Evolutionary conservation across 1,140 invertebrate genomes (phyloP).

Genomic region (Temnothorax curvispinosus): DNA sequence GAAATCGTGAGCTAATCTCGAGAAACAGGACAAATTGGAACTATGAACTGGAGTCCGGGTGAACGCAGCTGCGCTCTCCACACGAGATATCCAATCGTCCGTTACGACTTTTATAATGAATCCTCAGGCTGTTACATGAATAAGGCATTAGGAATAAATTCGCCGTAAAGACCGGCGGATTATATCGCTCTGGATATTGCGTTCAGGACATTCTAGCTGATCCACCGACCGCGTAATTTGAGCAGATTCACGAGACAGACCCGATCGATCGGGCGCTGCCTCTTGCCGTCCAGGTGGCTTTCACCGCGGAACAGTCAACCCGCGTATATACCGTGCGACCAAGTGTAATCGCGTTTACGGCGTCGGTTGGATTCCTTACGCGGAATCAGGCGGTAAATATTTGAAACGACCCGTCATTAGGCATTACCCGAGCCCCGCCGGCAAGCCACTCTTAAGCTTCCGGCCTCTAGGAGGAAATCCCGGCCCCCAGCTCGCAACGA

Average conservation of each 20-base stretch:
- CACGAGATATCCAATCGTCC: conserved; percentile 18
- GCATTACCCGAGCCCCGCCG: conserved; percentile 71
- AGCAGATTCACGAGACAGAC: conserved; percentile 68
- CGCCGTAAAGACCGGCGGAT: conserved; percentile 54
- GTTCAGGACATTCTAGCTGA: conserved; percentile 54
- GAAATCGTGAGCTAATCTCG: not conserved
- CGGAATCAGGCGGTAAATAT: conserved; percentile 77
- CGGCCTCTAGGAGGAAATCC: conserved; percentile 73
- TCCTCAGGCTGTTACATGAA: conserved; percentile 60
- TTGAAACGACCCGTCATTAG: conserved; percentile 77
- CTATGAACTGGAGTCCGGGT: not conserved
- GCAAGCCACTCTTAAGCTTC: conserved; percentile 71
- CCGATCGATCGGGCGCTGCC: conserved; percentile 65
- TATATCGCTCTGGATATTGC: conserved; percentile 52
- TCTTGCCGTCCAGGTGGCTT: conserved; percentile 58
- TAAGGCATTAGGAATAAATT: conserved; percentile 64
- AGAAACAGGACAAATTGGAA: conserved; percentile 22
- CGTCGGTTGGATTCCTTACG: conserved; percentile 60
- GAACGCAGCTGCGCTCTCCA: conserved; percentile 26
- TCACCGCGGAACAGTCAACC: conserved; percentile 30
- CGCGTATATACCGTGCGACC: conserved; percentile 56
- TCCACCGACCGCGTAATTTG: conserved; percentile 69
- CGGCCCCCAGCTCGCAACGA: conserved; percentile 50
- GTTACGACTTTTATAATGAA: conserved; percentile 54
- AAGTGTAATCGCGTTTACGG: conserved; percentile 74